These are phyloP conservation scores for Desmodus rotundus DNA, from an alignment of 2,113 vertebrate species.

Conservation along the genomic window DNA sequence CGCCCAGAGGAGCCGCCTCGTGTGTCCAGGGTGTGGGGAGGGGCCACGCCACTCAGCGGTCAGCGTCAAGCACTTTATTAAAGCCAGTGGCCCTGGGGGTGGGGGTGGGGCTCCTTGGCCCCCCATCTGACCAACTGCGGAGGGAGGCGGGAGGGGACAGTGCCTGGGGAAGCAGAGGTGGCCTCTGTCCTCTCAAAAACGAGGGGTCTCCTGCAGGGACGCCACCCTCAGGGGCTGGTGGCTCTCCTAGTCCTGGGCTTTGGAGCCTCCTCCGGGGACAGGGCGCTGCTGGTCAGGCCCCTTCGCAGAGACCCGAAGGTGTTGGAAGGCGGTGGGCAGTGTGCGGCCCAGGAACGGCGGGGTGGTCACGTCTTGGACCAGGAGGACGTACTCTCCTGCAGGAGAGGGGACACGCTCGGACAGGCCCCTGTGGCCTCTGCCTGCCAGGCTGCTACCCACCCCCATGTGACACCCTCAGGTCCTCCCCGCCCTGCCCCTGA, in stretches of 20 bases:
- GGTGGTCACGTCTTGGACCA: slow-evolving; percentile 55
- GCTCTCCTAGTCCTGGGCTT: background rate
- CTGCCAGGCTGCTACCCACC: background rate
- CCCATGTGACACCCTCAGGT: background rate
- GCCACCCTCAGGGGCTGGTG: fast-evolving
- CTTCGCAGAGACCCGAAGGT: slow-evolving; percentile 14
- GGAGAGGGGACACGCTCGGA: background rate
- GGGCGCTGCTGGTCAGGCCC: fast-evolving
- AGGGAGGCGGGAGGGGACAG: background rate
- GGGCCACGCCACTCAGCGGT: fast-evolving
- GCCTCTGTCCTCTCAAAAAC: fast-evolving
- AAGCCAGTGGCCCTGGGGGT: fast-evolving
- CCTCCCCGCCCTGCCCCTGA: background rate
- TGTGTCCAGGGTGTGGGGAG: too few relatives aligned
- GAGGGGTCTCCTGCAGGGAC: background rate
- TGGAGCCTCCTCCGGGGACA: fast-evolving
- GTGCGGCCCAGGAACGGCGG: slow-evolving; percentile 66
- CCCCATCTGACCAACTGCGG: background rate
- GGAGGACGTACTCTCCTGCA: slow-evolving; percentile 70
- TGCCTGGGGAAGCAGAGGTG: background rate
- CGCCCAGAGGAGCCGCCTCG: fast-evolving
- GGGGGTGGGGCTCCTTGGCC: too few relatives aligned
- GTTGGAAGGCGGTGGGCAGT: slow-evolving; percentile 64
- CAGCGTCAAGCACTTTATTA: background rate
- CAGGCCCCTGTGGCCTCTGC: fast-evolving